Conservation (phyloP, 2,797 vertebrate species). For the Sciurus carolinensis region DNA sequence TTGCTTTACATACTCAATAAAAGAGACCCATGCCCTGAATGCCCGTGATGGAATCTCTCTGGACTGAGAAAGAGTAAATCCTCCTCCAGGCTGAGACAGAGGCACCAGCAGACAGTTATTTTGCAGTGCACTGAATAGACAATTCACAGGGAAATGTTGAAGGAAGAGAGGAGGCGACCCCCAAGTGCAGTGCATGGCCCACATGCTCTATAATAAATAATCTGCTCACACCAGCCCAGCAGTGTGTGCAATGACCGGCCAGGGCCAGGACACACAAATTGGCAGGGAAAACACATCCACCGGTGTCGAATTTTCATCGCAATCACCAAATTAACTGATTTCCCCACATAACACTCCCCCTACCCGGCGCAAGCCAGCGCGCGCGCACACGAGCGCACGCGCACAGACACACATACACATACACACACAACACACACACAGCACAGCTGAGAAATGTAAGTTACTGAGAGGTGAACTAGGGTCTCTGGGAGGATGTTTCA, state of each 20-base stretch:
- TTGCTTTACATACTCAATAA: constrained; percentile 84
- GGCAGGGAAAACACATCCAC: constrained; percentile 85
- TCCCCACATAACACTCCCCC: constrained; percentile 63
- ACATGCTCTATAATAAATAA: constrained; percentile 89
- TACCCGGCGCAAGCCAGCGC: not conserved
- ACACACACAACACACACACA: not conserved
- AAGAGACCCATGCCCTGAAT: constrained; percentile 82
- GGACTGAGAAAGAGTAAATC: constrained; percentile 85
- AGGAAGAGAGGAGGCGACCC: constrained; percentile 85
- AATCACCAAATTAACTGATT: constrained; percentile 82
- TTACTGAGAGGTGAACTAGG: constrained; percentile 81
- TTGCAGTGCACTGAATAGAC: constrained; percentile 88
- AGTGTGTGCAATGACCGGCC: constrained; percentile 83
- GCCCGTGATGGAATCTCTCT: constrained; percentile 85
- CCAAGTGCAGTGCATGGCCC: constrained; percentile 86
- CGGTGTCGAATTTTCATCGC: constrained; percentile 79
- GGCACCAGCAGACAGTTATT: constrained; percentile 80
- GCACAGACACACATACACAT: accelerated
- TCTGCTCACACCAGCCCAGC: constrained; percentile 84
- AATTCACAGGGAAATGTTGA: constrained; percentile 88
- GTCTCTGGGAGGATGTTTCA: constrained; percentile 66
- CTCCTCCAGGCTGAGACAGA: constrained; percentile 80
- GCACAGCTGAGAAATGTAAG: constrained; percentile 77
- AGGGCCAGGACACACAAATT: constrained; percentile 82
- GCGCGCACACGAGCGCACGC: not conserved